phyloP scores from a whole-genome alignment of 2,888 invertebrate genomes.

The Limulus polyphemus region DNA sequence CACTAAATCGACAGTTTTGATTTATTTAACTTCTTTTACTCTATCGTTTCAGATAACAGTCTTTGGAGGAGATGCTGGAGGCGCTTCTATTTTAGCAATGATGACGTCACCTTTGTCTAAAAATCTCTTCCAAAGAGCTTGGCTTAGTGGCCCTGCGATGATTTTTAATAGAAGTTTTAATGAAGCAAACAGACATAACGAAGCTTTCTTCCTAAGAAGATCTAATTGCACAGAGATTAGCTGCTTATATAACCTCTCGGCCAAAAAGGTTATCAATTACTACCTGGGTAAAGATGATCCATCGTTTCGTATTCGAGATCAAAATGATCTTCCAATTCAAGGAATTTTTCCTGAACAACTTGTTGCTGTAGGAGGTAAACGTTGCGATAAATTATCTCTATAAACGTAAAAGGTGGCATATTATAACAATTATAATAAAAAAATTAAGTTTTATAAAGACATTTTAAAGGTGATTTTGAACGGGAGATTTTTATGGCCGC shows the following conservation, averaged over 20 bases:
- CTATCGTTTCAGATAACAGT: constrained; percentile 17
- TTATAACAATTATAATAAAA: too few species aligned
- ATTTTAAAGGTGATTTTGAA: too few species aligned
- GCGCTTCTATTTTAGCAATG: constrained; percentile 23
- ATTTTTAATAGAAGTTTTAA: constrained; percentile 21
- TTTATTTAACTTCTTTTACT: neutral
- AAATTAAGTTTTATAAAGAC: too few species aligned
- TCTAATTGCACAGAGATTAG: constrained; percentile 13
- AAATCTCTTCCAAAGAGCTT: constrained; percentile 18
- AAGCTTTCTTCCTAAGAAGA: constrained; percentile 16
- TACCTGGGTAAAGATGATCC: constrained; percentile 29
- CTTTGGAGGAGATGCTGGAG: constrained; percentile 24
- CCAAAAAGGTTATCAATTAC: constrained; percentile 16
- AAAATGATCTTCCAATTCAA: constrained; percentile 29
- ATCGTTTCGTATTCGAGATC: constrained; percentile 30
- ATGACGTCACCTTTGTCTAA: constrained; percentile 10
- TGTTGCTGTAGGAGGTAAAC: constrained; percentile 24
- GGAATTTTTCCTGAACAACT: constrained; percentile 26
- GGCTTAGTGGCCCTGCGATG: constrained; percentile 24
- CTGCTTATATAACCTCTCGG: constrained; percentile 14
- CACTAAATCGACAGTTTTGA: too few species aligned
- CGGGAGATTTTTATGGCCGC: too few species aligned
- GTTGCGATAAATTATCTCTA: too few species aligned
- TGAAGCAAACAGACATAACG: constrained; percentile 17
- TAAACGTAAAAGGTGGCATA: too few species aligned